These are phyloP conservation scores for Lontra canadensis DNA, from an alignment of 2,113 vertebrate genomes.

Conservation along the genomic window DNA sequence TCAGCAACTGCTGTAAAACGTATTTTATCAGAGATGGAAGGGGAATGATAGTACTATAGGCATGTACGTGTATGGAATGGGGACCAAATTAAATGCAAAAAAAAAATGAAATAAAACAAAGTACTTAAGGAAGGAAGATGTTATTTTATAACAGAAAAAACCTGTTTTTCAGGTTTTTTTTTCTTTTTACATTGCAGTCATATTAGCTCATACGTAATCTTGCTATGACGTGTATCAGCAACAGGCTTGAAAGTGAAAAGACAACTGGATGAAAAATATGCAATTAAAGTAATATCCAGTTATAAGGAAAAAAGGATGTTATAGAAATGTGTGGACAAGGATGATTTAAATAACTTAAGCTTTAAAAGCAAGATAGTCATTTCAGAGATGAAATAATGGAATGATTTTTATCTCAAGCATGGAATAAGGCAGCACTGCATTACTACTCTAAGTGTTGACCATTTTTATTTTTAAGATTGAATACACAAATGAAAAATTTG, in stretches of 20 bases:
- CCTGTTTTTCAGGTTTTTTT: slow-evolving; percentile 21
- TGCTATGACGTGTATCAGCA: not conserved
- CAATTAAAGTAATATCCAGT: not conserved
- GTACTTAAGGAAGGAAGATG: not conserved
- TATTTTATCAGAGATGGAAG: not conserved
- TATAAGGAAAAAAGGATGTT: not conserved
- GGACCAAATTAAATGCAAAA: not conserved
- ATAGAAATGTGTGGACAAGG: not conserved
- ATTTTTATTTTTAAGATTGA: slow-evolving; percentile 44
- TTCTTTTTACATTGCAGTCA: not conserved
- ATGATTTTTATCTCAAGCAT: not conserved
- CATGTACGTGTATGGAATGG: not conserved
- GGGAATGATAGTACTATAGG: not conserved
- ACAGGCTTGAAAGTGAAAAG: slow-evolving; percentile 9
- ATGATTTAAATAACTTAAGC: slow-evolving; percentile 23
- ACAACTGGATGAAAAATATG: slow-evolving; percentile 1
- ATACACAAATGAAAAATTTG: slow-evolving; percentile 1
- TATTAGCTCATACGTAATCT: not conserved
- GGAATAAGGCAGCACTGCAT: not conserved
- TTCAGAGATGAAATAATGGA: not conserved
- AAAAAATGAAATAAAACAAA: not conserved
- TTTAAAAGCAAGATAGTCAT: slow-evolving; percentile 18
- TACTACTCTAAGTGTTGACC: not conserved
- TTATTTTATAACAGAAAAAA: not conserved
- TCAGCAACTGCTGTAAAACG: not conserved